phyloP scores from a whole-genome alignment of 92 coral and sea anemone genomes.

The Actinostola sp. region DNA sequence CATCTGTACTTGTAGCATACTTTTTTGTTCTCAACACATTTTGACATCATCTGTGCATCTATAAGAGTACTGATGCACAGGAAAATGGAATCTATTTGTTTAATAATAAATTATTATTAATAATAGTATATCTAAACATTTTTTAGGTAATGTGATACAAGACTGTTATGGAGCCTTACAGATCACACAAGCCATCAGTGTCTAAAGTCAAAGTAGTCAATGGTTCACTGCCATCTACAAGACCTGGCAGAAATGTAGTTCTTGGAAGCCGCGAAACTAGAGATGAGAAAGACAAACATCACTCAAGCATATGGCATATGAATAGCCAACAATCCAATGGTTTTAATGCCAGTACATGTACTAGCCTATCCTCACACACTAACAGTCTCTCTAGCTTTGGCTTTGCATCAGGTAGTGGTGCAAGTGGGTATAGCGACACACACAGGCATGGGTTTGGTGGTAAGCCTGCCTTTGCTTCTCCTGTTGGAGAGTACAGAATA shows the following conservation, averaged over 20 bases:
- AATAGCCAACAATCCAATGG: constrained; percentile 3
- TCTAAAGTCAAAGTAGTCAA: constrained; percentile 27
- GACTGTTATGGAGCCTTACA: constrained; percentile 16
- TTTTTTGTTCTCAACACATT: no score
- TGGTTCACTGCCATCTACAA: constrained; percentile 10
- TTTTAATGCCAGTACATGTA: neutral
- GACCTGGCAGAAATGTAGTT: neutral
- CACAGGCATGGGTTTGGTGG: constrained; percentile 7
- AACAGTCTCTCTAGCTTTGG: neutral
- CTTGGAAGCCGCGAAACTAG: neutral
- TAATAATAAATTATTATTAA: no score
- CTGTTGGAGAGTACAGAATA: neutral
- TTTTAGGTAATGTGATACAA: neutral
- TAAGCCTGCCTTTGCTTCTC: constrained; percentile 14
- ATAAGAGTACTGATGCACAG: no score
- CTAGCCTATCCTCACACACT: neutral
- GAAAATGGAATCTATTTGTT: no score
- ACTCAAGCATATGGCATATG: constrained; percentile 3
- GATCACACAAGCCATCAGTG: constrained; percentile 21
- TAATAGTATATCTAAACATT: neutral
- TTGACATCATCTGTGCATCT: no score
- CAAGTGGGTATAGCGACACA: neutral
- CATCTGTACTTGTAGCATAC: no score
- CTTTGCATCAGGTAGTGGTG: constrained; percentile 5
- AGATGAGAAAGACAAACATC: neutral